Evolutionary conservation across 2,797 vertebrate genomes (phyloP), one percentile per base, ranked within the genome.

Genomic region (Gymnocypris eckloni): DNA sequence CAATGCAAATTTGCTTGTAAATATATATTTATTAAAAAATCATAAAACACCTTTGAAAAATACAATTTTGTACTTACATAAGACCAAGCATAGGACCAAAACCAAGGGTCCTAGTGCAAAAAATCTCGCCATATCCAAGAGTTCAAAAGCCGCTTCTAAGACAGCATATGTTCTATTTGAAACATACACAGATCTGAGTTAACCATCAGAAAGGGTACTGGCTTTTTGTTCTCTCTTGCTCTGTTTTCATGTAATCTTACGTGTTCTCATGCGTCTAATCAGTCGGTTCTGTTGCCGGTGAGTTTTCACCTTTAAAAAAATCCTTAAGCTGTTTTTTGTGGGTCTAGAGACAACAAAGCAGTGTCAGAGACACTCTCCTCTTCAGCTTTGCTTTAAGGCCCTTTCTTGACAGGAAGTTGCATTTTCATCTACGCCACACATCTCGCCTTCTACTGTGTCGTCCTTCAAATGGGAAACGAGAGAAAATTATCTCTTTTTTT

Each of bases 61-160:
- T 12, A 25, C 1, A 18, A 15, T 41, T 4, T 69, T 78, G 28
- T 92, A 96, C 95, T 96, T 91, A 96, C 95, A 89, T 89, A 59
- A 81, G 79, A 86, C 89, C 61, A 91, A 59, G 90, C 86, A 88
- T 86, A 97, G 88, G 12, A 94, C 89, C 84, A 97, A 91, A 41
- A 94, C 93, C 92, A 97, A 91, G 87, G 95, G 88, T 91, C 91
- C 94, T 90, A 96, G 93, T 92, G 95, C 95, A 91, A 91, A 85
- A 91, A 93, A 91, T 94, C 95, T 95, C 92, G 95, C 97, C 96
- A 97, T 97, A 89, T 95, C 95, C 95, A 94, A 92, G 91, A 92
- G 92, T 92, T 87, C 88, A 92, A 89, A 48, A 89, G 92, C 92
- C 91, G 91, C 91, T 90, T 88, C 90, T 82, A 92, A 93, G 95